Conservation (phyloP, 2,888 invertebrate genomes). For the Dasysyrphus tricinctus region DNA sequence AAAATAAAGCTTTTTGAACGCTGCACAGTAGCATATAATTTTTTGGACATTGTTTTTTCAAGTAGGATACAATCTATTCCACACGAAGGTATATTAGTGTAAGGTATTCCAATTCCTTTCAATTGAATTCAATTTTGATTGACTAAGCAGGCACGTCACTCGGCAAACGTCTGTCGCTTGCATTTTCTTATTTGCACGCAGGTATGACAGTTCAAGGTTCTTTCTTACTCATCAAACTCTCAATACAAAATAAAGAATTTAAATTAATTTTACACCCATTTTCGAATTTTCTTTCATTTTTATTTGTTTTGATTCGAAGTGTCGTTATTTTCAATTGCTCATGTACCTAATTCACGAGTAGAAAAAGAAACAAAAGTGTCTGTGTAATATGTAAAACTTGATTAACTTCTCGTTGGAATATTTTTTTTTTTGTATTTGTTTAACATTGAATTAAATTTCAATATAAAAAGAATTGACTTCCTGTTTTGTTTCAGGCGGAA, state of each 20-base stretch:
- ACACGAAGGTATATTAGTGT: no score
- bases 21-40: no score
- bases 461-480: background rate
- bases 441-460: constrained; percentile 17
- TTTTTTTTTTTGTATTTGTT: background rate
- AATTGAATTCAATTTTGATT: no score
- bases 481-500: background rate
- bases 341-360: constrained; percentile 2
- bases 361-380: background rate
- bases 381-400: background rate
- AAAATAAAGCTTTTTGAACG: no score
- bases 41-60: no score
- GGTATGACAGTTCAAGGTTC: constrained; percentile 14
- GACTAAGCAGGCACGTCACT: no score
- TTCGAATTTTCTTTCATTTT: no score
- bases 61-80: no score
- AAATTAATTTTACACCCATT: no score
- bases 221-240: background rate
- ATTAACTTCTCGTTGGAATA: background rate
- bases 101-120: no score
- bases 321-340: background rate
- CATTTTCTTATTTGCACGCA: background rate
- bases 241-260: background rate
- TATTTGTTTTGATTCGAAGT: constrained; percentile 1
- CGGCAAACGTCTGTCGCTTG: no score